Evolutionary conservation across 2,797 vertebrate genomes (phyloP), one percentile per base, ranked within the genome.

Genomic region (Enteromius anoplus): DNA sequence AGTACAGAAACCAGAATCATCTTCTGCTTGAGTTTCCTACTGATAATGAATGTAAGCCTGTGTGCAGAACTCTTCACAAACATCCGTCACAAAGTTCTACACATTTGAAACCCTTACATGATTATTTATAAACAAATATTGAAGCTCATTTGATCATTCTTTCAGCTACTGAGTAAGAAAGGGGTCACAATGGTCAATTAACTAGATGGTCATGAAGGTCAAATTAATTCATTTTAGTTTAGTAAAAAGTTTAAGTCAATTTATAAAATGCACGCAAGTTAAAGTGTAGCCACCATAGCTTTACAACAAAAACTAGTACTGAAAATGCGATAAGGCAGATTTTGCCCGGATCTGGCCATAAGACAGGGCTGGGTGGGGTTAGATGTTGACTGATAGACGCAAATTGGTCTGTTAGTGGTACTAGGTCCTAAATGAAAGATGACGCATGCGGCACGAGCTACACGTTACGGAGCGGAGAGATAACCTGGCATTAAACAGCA

Each of bases 401-500:
- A 71, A 80, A 84, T 78, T 73, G 82, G 73, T 6, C 66, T 9
- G 78, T 64, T 64, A 53, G 65, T 37, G 70, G 45, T 75, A 64
- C 49, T 49, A 66, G 62, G 80, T 84, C 82, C 82, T 86, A 86
- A 73, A 88, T 85, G 87, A 86, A 85, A 87, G 85, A 71, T 79
- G 69, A 75, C 19, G 70, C 76, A 65, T 79, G 75, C 73, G n/a
- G 58, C 81, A 68, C 70, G 65, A 83, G 83, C 78, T 79, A 79
- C 75, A 73, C 65, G 69, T 86, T 86, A 76, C 68, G 69, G 75
- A 85, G 77, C 62, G 34, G 75, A 70, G 62, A 88, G 87, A 88
- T 90, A 90, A 88, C 87, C 81, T 69, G 66, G 83, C 84, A 85
- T 86, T 87, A 90, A 89, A 87, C 86, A 49, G 87, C 76, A 70